Evolutionary conservation across 2,113 vertebrate genomes (phyloP).

Genomic region (Odocoileus hemionus): DNA sequence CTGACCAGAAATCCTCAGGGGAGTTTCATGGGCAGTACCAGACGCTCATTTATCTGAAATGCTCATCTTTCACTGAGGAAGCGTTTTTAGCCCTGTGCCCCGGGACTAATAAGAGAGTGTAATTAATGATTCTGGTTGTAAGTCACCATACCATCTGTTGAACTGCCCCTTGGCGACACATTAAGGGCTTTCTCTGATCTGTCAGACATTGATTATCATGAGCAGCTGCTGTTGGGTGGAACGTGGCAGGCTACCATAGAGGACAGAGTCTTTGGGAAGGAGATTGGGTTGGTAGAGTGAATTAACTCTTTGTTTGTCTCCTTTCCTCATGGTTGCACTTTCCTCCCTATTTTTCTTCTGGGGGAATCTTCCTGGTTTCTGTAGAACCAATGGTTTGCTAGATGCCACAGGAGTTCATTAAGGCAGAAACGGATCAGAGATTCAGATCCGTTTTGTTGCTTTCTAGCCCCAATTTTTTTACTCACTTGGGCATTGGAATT

Average conservation of each 20-base stretch:
- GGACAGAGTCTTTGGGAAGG: slow-evolving; percentile 74
- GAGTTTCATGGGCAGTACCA: slow-evolving; percentile 2
- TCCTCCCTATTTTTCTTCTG: background rate
- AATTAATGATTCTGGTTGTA: slow-evolving; percentile 79
- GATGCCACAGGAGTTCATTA: background rate
- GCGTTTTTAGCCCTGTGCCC: slow-evolving; percentile 47
- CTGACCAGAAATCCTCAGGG: slow-evolving; percentile 20
- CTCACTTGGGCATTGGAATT: background rate
- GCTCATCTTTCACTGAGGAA: slow-evolving; percentile 60
- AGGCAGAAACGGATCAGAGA: background rate
- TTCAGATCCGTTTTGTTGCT: background rate
- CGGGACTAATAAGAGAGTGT: slow-evolving; percentile 71
- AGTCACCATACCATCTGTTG: slow-evolving; percentile 80
- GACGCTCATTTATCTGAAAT: slow-evolving; percentile 61
- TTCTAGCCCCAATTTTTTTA: background rate
- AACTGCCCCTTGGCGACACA: slow-evolving; percentile 74
- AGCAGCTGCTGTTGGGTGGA: slow-evolving; percentile 76
- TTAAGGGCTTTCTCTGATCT: slow-evolving; percentile 71
- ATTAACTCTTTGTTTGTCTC: slow-evolving; percentile 38
- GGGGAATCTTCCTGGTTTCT: background rate
- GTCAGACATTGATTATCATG: slow-evolving; percentile 61
- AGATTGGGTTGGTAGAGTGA: slow-evolving; percentile 46
- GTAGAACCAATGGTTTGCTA: background rate
- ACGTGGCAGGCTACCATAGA: slow-evolving; percentile 52
- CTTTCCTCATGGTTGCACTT: background rate